Base-by-base conservation (phyloP, 2,888 invertebrate species). In the Cryptops parisi region DNA sequence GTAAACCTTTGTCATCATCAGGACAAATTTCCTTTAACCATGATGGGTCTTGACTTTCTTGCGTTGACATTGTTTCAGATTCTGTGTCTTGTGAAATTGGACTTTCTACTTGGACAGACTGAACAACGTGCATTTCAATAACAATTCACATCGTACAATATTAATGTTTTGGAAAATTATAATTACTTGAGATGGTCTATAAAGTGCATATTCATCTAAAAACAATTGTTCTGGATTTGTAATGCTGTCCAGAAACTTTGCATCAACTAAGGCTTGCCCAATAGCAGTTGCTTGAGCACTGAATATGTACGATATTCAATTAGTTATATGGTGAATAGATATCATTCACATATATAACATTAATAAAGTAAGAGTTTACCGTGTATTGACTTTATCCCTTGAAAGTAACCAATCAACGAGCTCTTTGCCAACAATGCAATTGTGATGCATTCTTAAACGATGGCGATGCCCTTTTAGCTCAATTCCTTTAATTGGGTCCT, bases 321-420 rank as follows among this genome's bases (percentile, higher is more conserved):
- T n/a, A n/a, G n/a, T n/a, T n/a, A n/a, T n/a, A n/a, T n/a, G n/a
- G n/a, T n/a, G n/a, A n/a, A n/a, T n/a, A n/a, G n/a, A n/a, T n/a
- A n/a, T n/a, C n/a, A n/a, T n/a, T n/a, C n/a, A n/a, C n/a, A n/a
- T n/a, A n/a, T n/a, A n/a, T n/a, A n/a, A n/a, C n/a, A n/a, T n/a
- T n/a, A n/a, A 38, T 38, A 2, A 48, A 48, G 9, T 17, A 3
- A 3, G 1, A 15, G 22, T 21, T 9, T 67, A 83, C 85, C 84
- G 78, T 1, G 80, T 81, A 49, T 80, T 79, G 40, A 82, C 81
- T 65, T 79, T 80, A 56, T 84, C 82, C 62, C 84, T 82, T 50
- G 78, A 76, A 64, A 86, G 78, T 19, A 89, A 72, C 88, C 88
- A 89, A 64, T 87, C 85, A 3, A 88, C 78, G 12, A 89, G 69